Conservation (phyloP, 2,888 invertebrate species). For the Meloe dianella region DNA sequence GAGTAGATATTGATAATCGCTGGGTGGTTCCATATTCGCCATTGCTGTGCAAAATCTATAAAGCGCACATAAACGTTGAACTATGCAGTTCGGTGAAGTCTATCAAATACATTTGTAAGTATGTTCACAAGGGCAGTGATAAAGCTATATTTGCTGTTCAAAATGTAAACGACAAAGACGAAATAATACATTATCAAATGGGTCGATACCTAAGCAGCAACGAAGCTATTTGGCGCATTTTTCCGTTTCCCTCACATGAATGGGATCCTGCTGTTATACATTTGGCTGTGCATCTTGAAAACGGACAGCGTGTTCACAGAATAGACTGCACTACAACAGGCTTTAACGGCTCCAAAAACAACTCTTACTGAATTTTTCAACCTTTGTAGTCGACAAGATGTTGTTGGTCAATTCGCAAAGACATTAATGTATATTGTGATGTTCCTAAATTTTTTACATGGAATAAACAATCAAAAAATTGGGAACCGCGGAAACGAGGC, state of each 20-base stretch:
- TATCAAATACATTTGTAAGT: slow-evolving; percentile 55
- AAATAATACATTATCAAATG: slow-evolving; percentile 38
- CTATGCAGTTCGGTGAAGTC: slow-evolving; percentile 52
- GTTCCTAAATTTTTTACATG: too few species aligned
- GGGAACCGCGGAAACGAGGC: too few species aligned
- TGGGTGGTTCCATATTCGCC: slow-evolving; percentile 53
- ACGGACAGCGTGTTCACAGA: slow-evolving; percentile 35
- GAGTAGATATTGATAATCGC: slow-evolving; percentile 45
- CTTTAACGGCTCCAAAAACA: neutral
- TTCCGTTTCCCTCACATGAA: slow-evolving; percentile 42
- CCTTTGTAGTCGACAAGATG: too few species aligned
- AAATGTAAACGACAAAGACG: slow-evolving; percentile 34
- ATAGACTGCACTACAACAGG: neutral
- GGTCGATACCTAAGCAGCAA: slow-evolving; percentile 44
- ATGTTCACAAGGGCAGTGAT: slow-evolving; percentile 47
- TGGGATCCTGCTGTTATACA: slow-evolving; percentile 42
- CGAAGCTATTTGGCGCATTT: slow-evolving; percentile 45
- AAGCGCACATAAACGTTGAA: slow-evolving; percentile 51
- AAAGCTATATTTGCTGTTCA: slow-evolving; percentile 47
- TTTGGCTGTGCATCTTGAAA: slow-evolving; percentile 38
- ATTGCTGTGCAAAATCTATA: slow-evolving; percentile 36
- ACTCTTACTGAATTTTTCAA: too few species aligned
- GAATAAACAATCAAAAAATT: too few species aligned
- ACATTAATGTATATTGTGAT: too few species aligned
- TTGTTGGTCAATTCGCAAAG: too few species aligned